Conservation (phyloP, 2,888 invertebrate species). For the Aspidiotus rigidus region DNA sequence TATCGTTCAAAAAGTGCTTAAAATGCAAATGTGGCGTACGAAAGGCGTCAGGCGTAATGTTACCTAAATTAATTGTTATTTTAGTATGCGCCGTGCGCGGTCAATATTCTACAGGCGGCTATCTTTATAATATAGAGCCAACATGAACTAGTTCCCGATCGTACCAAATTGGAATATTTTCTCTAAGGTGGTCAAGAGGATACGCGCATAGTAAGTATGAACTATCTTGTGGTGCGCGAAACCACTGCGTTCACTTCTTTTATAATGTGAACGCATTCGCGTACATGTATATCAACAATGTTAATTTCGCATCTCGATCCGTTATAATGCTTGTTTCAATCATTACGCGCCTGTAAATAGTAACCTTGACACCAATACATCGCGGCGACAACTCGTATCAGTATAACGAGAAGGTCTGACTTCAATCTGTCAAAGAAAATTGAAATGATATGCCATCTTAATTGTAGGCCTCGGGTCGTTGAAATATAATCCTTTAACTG, state of each 20-base stretch:
- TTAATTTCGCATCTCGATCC: background rate
- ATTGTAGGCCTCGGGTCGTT: background rate
- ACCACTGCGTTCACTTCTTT: too few relatives aligned
- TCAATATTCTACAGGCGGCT: too few relatives aligned
- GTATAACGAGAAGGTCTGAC: conserved; percentile 1
- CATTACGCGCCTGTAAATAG: background rate
- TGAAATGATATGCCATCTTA: conserved; percentile 2
- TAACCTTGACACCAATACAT: conserved; percentile 1
- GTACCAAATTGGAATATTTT: background rate
- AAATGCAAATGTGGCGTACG: too few relatives aligned
- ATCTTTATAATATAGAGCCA: too few relatives aligned
- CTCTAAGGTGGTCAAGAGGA: background rate
- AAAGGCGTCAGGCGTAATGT: too few relatives aligned
- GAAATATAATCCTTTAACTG: background rate
- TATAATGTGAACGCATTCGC: too few relatives aligned
- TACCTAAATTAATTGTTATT: too few relatives aligned
- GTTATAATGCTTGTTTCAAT: background rate
- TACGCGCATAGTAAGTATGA: background rate
- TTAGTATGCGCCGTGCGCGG: too few relatives aligned
- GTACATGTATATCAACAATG: background rate
- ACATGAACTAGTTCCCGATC: too few relatives aligned
- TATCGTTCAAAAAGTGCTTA: too few relatives aligned
- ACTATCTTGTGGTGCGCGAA: too few relatives aligned
- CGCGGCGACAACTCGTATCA: conserved; percentile 2
- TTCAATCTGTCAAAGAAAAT: conserved; percentile 1